Evolutionary conservation across 2,888 invertebrate species (phyloP).

Genomic region (Perizoma affinitatum): DNA sequence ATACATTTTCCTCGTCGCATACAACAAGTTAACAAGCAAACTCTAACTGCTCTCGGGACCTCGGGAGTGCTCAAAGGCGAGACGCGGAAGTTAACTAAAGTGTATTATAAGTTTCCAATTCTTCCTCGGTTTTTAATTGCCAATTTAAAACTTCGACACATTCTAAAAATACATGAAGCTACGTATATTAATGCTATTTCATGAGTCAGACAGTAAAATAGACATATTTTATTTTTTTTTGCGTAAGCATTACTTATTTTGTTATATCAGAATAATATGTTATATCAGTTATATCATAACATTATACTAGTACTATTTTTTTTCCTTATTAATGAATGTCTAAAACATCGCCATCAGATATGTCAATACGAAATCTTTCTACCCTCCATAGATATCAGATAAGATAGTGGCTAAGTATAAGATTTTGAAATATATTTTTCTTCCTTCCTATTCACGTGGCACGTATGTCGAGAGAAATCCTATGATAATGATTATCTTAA

Average conservation of each 20-base stretch:
- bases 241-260: not conserved
- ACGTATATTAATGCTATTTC: too few species aligned
- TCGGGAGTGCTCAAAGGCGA: too few species aligned
- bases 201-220: too few species aligned
- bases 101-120: too few species aligned
- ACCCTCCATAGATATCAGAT: constrained; percentile 2
- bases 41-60: too few species aligned
- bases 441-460: constrained; percentile 12
- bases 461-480: constrained; percentile 8
- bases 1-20: too few species aligned
- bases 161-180: too few species aligned
- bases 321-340: constrained; percentile 17
- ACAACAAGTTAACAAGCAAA: too few species aligned
- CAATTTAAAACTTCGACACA: too few species aligned
- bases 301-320: not conserved
- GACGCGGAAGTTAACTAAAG: too few species aligned
- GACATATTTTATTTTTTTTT: not conserved
- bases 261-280: too few species aligned
- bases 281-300: constrained; percentile 1
- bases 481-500: constrained; percentile 4
- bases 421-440: constrained; percentile 8
- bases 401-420: not conserved
- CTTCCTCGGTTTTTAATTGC: too few species aligned
- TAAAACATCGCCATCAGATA: constrained; percentile 26
- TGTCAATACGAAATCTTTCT: constrained; percentile 10